These are phyloP conservation scores for Drosophila vallismaia DNA, from an alignment of 2,888 invertebrate species.

Conservation along the genomic window DNA sequence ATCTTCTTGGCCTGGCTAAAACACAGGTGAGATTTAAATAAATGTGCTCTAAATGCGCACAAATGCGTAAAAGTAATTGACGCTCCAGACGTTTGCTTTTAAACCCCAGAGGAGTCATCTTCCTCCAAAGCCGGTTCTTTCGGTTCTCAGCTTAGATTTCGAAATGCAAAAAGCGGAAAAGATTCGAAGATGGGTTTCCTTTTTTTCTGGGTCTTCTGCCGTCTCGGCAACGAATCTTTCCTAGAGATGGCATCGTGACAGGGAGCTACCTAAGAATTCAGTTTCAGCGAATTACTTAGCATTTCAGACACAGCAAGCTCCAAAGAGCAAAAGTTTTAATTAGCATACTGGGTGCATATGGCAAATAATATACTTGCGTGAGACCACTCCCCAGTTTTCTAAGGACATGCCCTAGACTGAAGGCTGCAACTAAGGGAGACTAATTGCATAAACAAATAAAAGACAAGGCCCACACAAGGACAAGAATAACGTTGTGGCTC, in stretches of 20 bases:
- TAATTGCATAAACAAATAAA: neutral
- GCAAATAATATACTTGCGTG: conserved; percentile 59
- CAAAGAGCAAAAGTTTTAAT: conserved; percentile 60
- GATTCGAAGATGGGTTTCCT: conserved; percentile 64
- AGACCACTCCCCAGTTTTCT: conserved; percentile 10
- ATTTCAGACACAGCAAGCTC: conserved; percentile 6
- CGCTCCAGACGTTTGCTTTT: conserved; percentile 49
- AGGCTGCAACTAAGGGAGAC: conserved; percentile 59
- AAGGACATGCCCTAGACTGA: conserved; percentile 52
- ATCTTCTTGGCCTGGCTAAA: conserved; percentile 43
- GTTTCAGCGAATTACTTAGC: neutral
- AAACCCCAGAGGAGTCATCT: conserved; percentile 17
- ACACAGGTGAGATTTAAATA: conserved; percentile 79
- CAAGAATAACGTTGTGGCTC: conserved; percentile 32
- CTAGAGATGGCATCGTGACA: conserved; percentile 8
- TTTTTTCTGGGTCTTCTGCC: conserved; percentile 23
- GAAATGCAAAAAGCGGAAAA: conserved; percentile 75
- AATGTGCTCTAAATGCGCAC: conserved; percentile 80
- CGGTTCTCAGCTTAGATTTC: conserved; percentile 66
- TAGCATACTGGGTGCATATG: conserved; percentile 68
- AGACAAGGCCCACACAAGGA: conserved; percentile 11
- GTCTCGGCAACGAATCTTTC: neutral
- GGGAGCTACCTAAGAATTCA: neutral
- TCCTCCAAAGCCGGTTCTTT: conserved; percentile 14
- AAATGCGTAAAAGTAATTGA: conserved; percentile 78